These are phyloP conservation scores for Thaleichthys pacificus DNA, from an alignment of 2,797 vertebrate genomes.

Conservation along the genomic window DNA sequence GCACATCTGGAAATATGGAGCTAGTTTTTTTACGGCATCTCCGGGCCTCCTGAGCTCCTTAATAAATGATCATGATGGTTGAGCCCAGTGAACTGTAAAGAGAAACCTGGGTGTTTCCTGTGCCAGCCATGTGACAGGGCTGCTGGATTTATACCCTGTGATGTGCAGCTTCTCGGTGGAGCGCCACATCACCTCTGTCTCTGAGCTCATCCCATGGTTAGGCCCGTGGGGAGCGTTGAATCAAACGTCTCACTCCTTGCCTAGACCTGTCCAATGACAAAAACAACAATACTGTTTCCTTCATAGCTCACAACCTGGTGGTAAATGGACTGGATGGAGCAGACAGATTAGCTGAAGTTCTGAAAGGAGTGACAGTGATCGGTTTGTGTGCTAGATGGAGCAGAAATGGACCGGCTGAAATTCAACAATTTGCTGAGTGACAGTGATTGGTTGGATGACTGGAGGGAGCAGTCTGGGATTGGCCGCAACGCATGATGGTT, in stretches of 20 bases:
- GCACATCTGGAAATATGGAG: slow-evolving; percentile 65
- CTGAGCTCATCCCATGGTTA: slow-evolving; percentile 27
- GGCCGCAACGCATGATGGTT: no score
- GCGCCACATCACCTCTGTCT: slow-evolving; percentile 18
- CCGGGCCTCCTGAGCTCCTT: slow-evolving; percentile 37
- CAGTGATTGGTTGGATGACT: no score
- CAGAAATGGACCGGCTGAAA: no score
- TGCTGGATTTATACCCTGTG: slow-evolving; percentile 41
- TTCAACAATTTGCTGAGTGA: no score
- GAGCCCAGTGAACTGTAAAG: slow-evolving; percentile 42
- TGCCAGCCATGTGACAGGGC: slow-evolving; percentile 36
- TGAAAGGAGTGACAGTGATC: no score
- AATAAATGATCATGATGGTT: slow-evolving; percentile 46
- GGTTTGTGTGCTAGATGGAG: no score
- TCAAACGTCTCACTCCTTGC: background rate
- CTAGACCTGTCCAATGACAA: background rate
- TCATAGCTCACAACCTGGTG: background rate
- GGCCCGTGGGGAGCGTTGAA: background rate
- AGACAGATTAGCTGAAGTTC: no score
- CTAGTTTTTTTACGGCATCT: slow-evolving; percentile 38
- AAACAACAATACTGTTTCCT: background rate
- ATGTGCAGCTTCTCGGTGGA: slow-evolving; percentile 18
- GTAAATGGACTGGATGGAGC: background rate
- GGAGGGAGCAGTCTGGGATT: no score
- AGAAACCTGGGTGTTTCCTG: slow-evolving; percentile 22